Evolutionary conservation across 2,113 vertebrate genomes (phyloP), one percentile per base, ranked within the genome.

Genomic region (Empidonax alnorum): DNA sequence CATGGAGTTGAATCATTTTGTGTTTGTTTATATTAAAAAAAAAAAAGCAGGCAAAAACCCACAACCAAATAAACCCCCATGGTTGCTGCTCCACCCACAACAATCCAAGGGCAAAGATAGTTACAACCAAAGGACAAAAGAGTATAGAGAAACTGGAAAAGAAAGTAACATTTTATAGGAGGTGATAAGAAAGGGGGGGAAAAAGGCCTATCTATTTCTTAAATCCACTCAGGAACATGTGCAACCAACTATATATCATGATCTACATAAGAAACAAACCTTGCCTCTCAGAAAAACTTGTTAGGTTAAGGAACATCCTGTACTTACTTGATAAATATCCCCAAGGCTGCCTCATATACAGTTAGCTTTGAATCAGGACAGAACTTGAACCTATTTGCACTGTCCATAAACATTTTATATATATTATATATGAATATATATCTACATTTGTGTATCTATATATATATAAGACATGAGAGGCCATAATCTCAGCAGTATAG

Each of bases 101-200:
- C 4, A 74, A 13, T 30, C 4, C 23, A 77, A 93, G 11, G 25
- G 12, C 25, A 74, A 74, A 31, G 31, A n/a, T 16, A 58, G 7
- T 8, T 82, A 19, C 10, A 83, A 37, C 58, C 12, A 27, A 59
- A 49, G 28, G 39, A 46, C 14, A 37, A 42, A 82, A 55, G 4
- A 81, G 7, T 21, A 23, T 2, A 30, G 14, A 62, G 18, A 83
- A 89, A 86, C 12, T 27, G 33, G 28, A 72, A 85, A 67, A 84
- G 13, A 55, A 30, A 1, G 17, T 41, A 88, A 52, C 7, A 71
- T 10, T 42, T 68, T 47, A 42, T 8, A 77, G 35, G 7, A 69
- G 14, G 3, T 22, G 4, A 46, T 49, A 41, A 63, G 30, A 39
- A 42, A 9, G 2, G 0, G 21, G 3, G 0, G 0, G 1, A 28